These are phyloP conservation scores for Ennomos quercinarius DNA, from an alignment of 2,888 invertebrate genomes.

Conservation along the genomic window DNA sequence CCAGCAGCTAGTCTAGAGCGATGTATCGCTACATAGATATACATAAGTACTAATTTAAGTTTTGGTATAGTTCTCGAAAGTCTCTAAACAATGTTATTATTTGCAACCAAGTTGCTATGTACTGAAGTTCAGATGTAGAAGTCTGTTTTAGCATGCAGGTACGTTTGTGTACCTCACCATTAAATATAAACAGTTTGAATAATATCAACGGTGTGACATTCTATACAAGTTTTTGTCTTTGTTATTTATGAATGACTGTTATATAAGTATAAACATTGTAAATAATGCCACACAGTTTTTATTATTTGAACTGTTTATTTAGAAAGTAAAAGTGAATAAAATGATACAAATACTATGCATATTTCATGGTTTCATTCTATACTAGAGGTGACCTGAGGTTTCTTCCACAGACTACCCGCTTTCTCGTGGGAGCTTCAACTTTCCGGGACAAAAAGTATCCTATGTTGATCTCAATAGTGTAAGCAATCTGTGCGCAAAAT, in stretches of 20 bases:
- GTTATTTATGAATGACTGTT: too few species aligned
- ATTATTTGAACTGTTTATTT: conserved; percentile 46
- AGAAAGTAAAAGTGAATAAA: conserved; percentile 36
- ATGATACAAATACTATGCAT: conserved; percentile 23
- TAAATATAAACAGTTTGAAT: conserved; percentile 35
- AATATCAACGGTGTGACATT: too few species aligned
- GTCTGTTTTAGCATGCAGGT: conserved; percentile 52
- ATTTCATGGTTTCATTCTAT: conserved; percentile 19
- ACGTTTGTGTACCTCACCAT: conserved; percentile 53
- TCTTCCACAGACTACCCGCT: too few species aligned
- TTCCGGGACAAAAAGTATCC: too few species aligned
- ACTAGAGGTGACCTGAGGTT: too few species aligned
- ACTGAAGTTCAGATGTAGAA: conserved; percentile 55
- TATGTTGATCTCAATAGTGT: too few species aligned
- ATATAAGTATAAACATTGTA: conserved; percentile 66
- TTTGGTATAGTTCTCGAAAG: conserved; percentile 52
- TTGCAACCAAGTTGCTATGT: conserved; percentile 71
- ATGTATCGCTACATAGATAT: conserved; percentile 59
- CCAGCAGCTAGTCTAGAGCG: conserved; percentile 80
- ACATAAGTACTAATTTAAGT: conserved; percentile 49
- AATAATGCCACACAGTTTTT: conserved; percentile 52
- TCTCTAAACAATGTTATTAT: conserved; percentile 44
- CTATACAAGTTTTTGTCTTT: too few species aligned
- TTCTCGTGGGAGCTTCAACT: too few species aligned
- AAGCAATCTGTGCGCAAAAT: too few species aligned